phyloP scores from a whole-genome alignment of 1,140 invertebrate species.

The Araneus ventricosus region DNA sequence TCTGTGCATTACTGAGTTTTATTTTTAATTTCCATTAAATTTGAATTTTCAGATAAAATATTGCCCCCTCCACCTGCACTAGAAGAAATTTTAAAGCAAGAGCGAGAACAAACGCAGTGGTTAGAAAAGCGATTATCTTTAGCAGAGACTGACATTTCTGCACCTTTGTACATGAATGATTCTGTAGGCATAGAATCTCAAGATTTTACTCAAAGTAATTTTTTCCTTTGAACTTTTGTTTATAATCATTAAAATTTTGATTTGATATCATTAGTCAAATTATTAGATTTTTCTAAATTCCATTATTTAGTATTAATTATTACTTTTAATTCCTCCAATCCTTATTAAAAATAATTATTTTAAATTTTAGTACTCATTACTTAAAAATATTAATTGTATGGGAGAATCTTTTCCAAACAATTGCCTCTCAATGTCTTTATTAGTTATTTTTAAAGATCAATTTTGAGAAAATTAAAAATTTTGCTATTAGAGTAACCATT shows the following conservation, averaged over 20 bases:
- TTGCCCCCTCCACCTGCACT: constrained; percentile 63
- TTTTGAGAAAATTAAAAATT: too few relatives aligned
- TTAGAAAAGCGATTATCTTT: constrained; percentile 52
- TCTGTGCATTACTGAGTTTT: not conserved
- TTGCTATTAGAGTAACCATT: too few relatives aligned
- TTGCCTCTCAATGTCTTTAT: too few relatives aligned
- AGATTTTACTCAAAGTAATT: constrained; percentile 40
- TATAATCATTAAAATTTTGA: not conserved
- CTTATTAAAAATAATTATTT: not conserved
- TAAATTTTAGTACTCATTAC: not conserved
- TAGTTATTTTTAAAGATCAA: too few relatives aligned
- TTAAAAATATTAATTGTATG: too few relatives aligned
- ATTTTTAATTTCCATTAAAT: too few relatives aligned
- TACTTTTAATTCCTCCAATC: too few relatives aligned
- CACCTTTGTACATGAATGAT: constrained; percentile 16
- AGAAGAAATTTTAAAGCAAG: constrained; percentile 71
- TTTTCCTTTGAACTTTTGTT: not conserved
- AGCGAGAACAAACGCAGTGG: constrained; percentile 65
- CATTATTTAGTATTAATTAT: too few relatives aligned
- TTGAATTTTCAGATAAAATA: constrained; percentile 58
- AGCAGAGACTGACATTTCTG: constrained; percentile 31
- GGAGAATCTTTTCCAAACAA: too few relatives aligned
- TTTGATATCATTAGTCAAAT: too few relatives aligned
- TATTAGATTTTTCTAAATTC: too few relatives aligned
- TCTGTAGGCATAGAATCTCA: constrained; percentile 7